Base-by-base conservation (phyloP, 2,797 vertebrate species). In the Xiphorhynchus erythropygius region DNA sequence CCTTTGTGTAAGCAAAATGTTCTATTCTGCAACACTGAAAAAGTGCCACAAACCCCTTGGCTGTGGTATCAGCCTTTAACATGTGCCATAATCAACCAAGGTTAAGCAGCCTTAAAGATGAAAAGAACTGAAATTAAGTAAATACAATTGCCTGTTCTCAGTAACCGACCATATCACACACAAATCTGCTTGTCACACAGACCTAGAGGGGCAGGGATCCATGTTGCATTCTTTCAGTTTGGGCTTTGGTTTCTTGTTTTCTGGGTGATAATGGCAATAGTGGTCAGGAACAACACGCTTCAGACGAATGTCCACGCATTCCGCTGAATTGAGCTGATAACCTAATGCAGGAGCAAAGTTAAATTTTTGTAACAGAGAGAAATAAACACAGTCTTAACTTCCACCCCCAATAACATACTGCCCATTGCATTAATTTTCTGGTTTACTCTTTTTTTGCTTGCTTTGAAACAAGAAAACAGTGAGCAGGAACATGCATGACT, bases 181-280 rank as follows among this genome's bases (percentile, higher is more conserved):
- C 1, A 49, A 3, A 69, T 67, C 59, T 50, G 46, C 41, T 50
- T 84, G 35, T 33, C 70, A 65, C 39, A 91, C 98, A 62, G 52
- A 98, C 99, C 98, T 99, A n/a, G 99, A 98, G 1, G 98, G 98
- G 75, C 99, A 99, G 42, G 98, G 99, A 55, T 99, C 99, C 99
- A 99, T 99, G 96, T 98, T 98, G 94, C 99, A 99, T 82, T 99
- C 99, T 84, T 98, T 99, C 25, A 99, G 98, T 74, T 99, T 99
- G n/a, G 99, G 99, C n/a, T 98, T 99, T 33, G 99, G 99, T 71
- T 99, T 99, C 94, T 98, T 98, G 89, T 99, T 99, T 95, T 99
- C 99, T 1, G 99, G 99, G 52, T 98, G 99, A 96, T 98, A 98
- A 76, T 98, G 98, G 47, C 99, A 99, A 39, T 98, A 98, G 23